These are phyloP conservation scores for Philonicus albiceps DNA, from an alignment of 2,888 invertebrate species.

Conservation along the genomic window DNA sequence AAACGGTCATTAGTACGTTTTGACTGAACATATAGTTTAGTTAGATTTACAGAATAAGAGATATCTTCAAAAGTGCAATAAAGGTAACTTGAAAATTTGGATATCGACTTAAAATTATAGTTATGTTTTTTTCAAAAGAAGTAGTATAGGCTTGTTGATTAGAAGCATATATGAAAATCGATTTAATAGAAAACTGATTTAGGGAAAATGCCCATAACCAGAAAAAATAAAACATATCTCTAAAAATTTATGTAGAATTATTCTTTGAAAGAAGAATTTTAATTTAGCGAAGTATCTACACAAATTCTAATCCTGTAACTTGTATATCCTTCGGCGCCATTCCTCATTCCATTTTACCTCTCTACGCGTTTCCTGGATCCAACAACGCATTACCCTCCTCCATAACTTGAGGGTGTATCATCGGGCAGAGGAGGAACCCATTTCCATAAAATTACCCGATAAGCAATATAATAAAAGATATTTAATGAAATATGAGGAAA, in stretches of 20 bases:
- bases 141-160: too few species aligned
- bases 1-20: too few species aligned
- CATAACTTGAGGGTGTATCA: not conserved
- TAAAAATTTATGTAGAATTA: not conserved
- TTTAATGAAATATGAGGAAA: conserved; percentile 51
- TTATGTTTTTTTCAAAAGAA: too few species aligned
- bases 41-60: too few species aligned
- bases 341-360: not conserved
- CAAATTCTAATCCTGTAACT: not conserved
- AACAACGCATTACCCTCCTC: not conserved
- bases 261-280: not conserved
- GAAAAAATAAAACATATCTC: not conserved
- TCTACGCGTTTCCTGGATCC: not conserved
- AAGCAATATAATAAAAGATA: conserved; percentile 49
- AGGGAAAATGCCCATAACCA: too few species aligned
- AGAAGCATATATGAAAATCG: too few species aligned
- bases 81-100: too few species aligned
- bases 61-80: too few species aligned
- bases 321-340: not conserved
- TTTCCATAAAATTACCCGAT: conserved; percentile 50
- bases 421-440: conserved; percentile 34
- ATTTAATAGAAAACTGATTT: too few species aligned
- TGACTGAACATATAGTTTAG: too few species aligned
- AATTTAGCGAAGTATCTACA: not conserved
- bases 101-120: too few species aligned